Conservation (phyloP, 2,113 vertebrate genomes). For the Acanthisitta chloris region DNA sequence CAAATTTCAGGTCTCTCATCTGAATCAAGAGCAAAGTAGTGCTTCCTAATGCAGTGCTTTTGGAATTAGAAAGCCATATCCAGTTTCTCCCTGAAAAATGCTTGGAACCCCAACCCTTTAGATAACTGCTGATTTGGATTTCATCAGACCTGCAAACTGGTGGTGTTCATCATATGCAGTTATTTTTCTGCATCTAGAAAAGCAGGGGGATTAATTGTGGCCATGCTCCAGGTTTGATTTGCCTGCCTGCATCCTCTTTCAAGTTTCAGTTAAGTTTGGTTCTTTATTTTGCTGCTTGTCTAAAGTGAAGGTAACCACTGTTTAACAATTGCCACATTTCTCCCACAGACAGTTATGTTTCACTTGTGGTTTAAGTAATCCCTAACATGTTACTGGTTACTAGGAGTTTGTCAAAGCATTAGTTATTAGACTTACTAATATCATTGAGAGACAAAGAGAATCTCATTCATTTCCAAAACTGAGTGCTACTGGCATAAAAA, state of each 20-base stretch:
- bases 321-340: slow-evolving; percentile 50
- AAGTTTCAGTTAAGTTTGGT: not conserved
- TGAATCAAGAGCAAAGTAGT: not conserved
- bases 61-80: not conserved
- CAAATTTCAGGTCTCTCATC: not conserved
- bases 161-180: not conserved
- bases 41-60: not conserved
- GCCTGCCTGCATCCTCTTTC: not conserved
- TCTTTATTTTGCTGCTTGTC: not conserved
- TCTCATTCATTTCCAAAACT: slow-evolving; percentile 16
- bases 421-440: slow-evolving; percentile 36
- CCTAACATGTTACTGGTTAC: slow-evolving; percentile 8
- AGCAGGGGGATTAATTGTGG: not conserved
- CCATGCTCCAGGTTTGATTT: not conserved
- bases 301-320: slow-evolving; percentile 19
- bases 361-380: slow-evolving; percentile 43
- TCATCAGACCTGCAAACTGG: not conserved
- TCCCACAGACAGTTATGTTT: slow-evolving; percentile 14
- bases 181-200: not conserved
- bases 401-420: slow-evolving; percentile 15
- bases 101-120: not conserved
- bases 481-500: slow-evolving; percentile 10
- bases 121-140: not conserved
- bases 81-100: not conserved
- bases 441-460: slow-evolving; percentile 13